Evolutionary conservation across 2,113 vertebrate genomes (phyloP).

Genomic region (Neopipo cinnamomea): DNA sequence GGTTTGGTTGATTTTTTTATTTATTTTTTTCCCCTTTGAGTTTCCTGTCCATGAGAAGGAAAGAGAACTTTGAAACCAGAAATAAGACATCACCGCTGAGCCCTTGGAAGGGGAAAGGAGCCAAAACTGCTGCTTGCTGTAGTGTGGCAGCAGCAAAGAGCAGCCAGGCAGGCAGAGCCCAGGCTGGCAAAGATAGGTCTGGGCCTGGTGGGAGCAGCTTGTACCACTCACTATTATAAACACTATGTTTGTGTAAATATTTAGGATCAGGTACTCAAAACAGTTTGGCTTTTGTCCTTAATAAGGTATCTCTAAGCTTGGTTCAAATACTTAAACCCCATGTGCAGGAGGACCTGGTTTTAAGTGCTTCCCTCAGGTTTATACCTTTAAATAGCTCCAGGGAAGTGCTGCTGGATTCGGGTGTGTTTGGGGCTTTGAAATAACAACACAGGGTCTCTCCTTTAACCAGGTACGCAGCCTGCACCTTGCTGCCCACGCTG

Average conservation of each 20-base stretch:
- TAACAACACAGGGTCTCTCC: neutral
- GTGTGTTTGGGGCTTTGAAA: neutral
- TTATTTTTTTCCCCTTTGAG: neutral
- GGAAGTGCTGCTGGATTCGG: neutral
- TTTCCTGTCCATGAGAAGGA: neutral
- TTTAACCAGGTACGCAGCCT: neutral
- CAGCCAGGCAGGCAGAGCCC: neutral
- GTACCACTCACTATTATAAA: accelerated
- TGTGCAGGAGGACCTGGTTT: neutral
- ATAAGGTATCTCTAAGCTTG: neutral
- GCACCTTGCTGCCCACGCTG: too few relatives aligned
- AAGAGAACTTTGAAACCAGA: neutral
- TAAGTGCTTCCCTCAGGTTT: neutral
- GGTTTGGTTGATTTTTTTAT: neutral
- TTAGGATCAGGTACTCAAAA: neutral
- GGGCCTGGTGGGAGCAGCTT: neutral
- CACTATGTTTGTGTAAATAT: neutral
- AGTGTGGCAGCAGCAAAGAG: neutral
- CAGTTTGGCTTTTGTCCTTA: neutral
- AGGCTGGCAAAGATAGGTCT: neutral
- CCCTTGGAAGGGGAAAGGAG: neutral
- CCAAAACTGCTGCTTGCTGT: neutral
- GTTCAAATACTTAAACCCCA: neutral
- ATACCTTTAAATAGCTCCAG: too few relatives aligned
- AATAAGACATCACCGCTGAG: neutral